Conservation (phyloP, 2,113 vertebrate species). For the Cyphotilapia sp. region DNA sequence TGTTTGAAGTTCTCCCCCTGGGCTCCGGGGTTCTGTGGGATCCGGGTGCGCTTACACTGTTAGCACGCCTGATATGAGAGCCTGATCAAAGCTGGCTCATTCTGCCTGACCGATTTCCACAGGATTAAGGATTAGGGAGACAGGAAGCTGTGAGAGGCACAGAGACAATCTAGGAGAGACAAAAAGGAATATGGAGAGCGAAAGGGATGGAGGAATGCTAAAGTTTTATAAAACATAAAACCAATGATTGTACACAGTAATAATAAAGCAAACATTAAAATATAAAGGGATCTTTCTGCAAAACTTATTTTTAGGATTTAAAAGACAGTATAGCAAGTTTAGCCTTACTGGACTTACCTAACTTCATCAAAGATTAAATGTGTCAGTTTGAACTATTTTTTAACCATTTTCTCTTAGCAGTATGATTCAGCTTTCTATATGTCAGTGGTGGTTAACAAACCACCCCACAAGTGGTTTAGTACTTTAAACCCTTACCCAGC, state of each 20-base stretch:
- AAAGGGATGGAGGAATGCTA: conserved; percentile 22
- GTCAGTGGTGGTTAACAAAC: background rate
- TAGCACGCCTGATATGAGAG: conserved; percentile 70
- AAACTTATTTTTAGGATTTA: background rate
- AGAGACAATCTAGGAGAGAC: conserved; percentile 56
- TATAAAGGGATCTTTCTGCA: background rate
- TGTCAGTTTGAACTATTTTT: background rate
- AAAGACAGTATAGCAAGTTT: background rate
- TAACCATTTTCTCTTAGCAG: background rate
- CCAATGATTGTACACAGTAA: background rate
- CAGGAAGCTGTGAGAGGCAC: conserved; percentile 68
- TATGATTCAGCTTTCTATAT: background rate
- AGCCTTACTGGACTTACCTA: background rate
- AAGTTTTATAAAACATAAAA: background rate
- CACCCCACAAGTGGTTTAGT: background rate
- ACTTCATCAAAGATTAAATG: background rate
- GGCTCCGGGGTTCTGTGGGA: conserved; percentile 65
- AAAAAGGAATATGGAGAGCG: conserved; percentile 29
- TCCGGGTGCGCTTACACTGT: conserved; percentile 70
- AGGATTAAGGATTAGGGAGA: conserved; percentile 77
- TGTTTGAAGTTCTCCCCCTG: conserved; percentile 57
- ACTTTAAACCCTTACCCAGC: background rate
- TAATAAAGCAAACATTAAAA: background rate
- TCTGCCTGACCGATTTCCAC: conserved; percentile 75
- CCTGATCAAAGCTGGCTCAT: conserved; percentile 76